A percentile compares a stretch with the other conserved stretches of the same genome.
These are phyloP conservation scores for Apamea anceps DNA, from an alignment of 2,888 invertebrate genomes.

Conservation along the genomic window DNA sequence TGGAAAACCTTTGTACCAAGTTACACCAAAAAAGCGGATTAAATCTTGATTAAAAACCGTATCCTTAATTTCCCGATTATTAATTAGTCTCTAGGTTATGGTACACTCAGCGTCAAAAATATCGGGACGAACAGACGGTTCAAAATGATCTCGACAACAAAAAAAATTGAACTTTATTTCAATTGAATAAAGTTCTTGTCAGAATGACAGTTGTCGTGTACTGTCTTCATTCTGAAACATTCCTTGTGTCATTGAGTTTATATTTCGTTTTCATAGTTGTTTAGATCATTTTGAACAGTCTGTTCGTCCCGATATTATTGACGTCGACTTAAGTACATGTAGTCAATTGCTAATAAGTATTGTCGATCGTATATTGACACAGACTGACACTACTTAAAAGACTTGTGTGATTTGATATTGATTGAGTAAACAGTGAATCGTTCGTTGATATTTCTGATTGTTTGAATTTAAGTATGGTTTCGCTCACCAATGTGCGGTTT, in stretches of 20 bases:
- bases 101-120: too few species aligned
- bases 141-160: too few species aligned
- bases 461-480: not conserved
- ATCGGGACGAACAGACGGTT: too few species aligned
- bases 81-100: conserved; percentile 18
- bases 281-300: too few species aligned
- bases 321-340: too few species aligned
- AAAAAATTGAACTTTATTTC: too few species aligned
- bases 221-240: too few species aligned
- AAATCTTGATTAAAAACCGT: not conserved
- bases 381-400: conserved; percentile 3
- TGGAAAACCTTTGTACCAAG: not conserved
- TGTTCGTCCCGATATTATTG: too few species aligned
- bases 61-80: not conserved
- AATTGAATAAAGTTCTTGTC: too few species aligned
- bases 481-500: not conserved
- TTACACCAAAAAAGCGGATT: not conserved
- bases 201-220: too few species aligned
- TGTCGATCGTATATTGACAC: conserved; percentile 4
- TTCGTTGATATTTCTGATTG: conserved; percentile 6
- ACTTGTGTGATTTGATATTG: not conserved
- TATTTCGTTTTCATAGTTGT: too few species aligned
- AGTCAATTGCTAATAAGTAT: conserved; percentile 19
- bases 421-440: not conserved
- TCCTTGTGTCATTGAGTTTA: too few species aligned